phyloP scores from a whole-genome alignment of 2,797 vertebrate species.

The Champsocephalus esox region DNA sequence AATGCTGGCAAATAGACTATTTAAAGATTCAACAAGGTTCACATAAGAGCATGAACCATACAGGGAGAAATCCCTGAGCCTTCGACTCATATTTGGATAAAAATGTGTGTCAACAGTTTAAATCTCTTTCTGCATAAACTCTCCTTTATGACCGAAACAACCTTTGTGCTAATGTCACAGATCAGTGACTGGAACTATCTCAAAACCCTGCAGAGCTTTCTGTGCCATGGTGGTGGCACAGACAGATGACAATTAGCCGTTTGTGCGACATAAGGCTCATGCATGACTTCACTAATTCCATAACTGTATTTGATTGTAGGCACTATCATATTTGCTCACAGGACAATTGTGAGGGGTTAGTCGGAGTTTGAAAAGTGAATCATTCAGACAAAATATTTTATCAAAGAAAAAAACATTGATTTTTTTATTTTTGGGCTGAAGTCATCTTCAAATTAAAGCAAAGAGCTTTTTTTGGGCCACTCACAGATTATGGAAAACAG shows the following conservation, averaged over 20 bases:
- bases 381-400: slow-evolving; percentile 11
- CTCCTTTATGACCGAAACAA: slow-evolving; percentile 28
- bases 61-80: slow-evolving; percentile 1
- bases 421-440: neutral
- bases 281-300: slow-evolving; percentile 46
- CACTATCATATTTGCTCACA: slow-evolving; percentile 37
- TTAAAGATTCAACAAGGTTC: slow-evolving; percentile 17
- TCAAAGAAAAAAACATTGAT: neutral
- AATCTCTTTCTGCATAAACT: slow-evolving; percentile 36
- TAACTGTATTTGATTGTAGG: slow-evolving; percentile 19
- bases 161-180: slow-evolving; percentile 47
- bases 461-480: neutral
- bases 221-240: slow-evolving; percentile 35
- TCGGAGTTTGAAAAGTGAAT: slow-evolving; percentile 22
- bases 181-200: slow-evolving; percentile 57
- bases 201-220: slow-evolving; percentile 37
- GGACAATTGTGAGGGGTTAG: neutral
- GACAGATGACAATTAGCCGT: slow-evolving; percentile 45
- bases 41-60: neutral
- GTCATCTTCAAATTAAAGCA: slow-evolving; percentile 1
- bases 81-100: too few species aligned
- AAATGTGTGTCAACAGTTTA: slow-evolving; percentile 13
- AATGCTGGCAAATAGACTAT: neutral
- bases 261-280: slow-evolving; percentile 37
- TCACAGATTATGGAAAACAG: slow-evolving; percentile 35